These are phyloP conservation scores for Electrona antarctica DNA, from an alignment of 2,113 vertebrate genomes.

Conservation along the genomic window DNA sequence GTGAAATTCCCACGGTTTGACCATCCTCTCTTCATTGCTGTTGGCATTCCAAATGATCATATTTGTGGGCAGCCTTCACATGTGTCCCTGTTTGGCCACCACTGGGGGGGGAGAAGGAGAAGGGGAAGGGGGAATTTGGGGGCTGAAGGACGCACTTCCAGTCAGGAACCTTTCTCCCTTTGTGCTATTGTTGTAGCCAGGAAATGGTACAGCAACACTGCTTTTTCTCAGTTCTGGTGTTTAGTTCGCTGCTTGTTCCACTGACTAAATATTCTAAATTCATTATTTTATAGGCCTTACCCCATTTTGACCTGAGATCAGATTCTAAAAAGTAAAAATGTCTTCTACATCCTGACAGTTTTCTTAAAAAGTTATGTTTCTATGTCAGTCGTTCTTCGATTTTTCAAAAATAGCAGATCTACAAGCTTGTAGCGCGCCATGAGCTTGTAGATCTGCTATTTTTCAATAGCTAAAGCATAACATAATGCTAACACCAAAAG, in stretches of 20 bases:
- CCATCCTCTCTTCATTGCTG: slow-evolving; percentile 34
- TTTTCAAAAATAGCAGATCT: no score
- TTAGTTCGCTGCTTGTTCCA: slow-evolving; percentile 5
- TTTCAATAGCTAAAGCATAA: no score
- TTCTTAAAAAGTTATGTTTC: no score
- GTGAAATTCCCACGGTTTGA: slow-evolving; percentile 64
- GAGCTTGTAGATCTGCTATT: no score
- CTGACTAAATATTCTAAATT: background rate
- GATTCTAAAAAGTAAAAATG: no score
- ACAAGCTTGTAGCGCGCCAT: no score
- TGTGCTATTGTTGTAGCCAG: slow-evolving; percentile 52
- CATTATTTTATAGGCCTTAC: background rate
- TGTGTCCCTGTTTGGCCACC: slow-evolving; percentile 30
- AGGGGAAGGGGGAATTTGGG: slow-evolving; percentile 14
- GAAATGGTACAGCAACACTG: slow-evolving; percentile 37
- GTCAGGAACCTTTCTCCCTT: slow-evolving; percentile 26
- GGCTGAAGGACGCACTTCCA: slow-evolving; percentile 39
- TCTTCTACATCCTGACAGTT: no score
- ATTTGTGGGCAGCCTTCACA: slow-evolving; percentile 38
- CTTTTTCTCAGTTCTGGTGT: slow-evolving; percentile 19
- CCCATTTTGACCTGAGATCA: no score
- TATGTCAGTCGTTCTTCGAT: no score
- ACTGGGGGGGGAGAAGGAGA: background rate
- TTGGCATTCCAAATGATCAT: slow-evolving; percentile 23
- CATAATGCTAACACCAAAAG: no score